These are phyloP conservation scores for Ceratothoa steindachneri DNA, from an alignment of 2,888 invertebrate species.

Conservation along the genomic window DNA sequence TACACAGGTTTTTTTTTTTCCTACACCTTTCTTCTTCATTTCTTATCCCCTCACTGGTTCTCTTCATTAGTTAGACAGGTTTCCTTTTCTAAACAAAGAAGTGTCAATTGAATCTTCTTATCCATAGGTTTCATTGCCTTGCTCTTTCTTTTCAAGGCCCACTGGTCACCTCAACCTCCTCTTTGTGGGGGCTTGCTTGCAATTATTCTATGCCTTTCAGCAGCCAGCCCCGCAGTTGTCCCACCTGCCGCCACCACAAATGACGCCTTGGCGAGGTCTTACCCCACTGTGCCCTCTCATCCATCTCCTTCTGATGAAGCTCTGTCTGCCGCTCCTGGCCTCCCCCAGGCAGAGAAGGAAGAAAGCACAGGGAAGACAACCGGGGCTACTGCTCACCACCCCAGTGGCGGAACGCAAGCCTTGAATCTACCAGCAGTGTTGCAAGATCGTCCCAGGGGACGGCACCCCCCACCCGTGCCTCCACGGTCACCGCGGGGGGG, in stretches of 20 bases:
- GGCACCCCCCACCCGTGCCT: conserved; percentile 47
- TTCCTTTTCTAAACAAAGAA: no score
- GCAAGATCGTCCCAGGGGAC: conserved; percentile 45
- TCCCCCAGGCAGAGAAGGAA: neutral
- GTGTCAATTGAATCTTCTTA: no score
- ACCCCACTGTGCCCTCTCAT: no score
- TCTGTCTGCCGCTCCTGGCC: neutral
- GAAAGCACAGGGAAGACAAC: neutral
- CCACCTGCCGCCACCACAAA: neutral
- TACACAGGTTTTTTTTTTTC: neutral
- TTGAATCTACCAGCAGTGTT: conserved; percentile 46
- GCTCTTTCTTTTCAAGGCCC: neutral
- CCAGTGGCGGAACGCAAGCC: conserved; percentile 10
- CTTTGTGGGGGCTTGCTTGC: conserved; percentile 3
- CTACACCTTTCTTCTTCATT: neutral
- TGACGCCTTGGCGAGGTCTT: neutral
- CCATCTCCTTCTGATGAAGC: neutral
- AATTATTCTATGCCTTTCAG: neutral
- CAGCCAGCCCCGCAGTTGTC: neutral
- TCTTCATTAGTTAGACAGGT: no score
- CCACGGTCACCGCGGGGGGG: conserved; percentile 48
- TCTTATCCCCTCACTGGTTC: no score
- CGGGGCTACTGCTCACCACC: no score
- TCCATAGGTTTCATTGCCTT: neutral
- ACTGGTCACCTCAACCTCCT: neutral